phyloP scores from a whole-genome alignment of 92 coral and sea anemone genomes.

The Phymanthus crucifer region DNA sequence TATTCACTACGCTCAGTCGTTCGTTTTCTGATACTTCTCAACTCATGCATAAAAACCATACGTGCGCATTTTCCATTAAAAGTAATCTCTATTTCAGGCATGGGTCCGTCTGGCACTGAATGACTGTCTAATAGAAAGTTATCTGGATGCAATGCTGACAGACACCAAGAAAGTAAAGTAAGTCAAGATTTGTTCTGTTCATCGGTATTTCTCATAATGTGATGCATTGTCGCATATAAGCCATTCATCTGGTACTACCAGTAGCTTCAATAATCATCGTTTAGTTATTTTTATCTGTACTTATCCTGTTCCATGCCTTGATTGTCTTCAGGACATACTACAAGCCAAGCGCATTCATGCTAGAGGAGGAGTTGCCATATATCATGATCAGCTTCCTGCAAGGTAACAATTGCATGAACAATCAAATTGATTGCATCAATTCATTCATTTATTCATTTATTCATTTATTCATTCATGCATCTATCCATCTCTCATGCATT shows the following conservation, averaged over 20 bases:
- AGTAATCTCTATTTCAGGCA: constrained; percentile 73
- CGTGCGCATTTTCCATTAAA: too few species aligned
- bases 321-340: constrained; percentile 63
- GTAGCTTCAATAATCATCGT: too few species aligned
- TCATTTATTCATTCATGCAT: too few species aligned
- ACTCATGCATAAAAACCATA: too few species aligned
- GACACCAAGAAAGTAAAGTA: constrained; percentile 79
- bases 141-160: constrained; percentile 83
- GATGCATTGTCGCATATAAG: too few species aligned
- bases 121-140: constrained; percentile 95
- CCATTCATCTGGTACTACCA: too few species aligned
- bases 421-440: background rate
- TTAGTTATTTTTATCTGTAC: too few species aligned
- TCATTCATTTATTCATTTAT: background rate
- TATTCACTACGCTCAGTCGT: too few species aligned
- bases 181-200: constrained; percentile 4
- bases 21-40: too few species aligned
- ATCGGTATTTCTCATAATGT: background rate
- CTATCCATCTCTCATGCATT: too few species aligned
- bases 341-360: constrained; percentile 72
- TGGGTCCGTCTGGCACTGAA: constrained; percentile 96
- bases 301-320: background rate
- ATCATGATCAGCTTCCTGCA: constrained; percentile 86
- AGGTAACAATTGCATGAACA: constrained; percentile 45
- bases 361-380: constrained; percentile 83